Percentiles rank a stretch among this genome's conserved stretches.
Evolutionary conservation across 1,140 invertebrate genomes (phyloP).

Genomic region (Diabrotica undecimpunctata): DNA sequence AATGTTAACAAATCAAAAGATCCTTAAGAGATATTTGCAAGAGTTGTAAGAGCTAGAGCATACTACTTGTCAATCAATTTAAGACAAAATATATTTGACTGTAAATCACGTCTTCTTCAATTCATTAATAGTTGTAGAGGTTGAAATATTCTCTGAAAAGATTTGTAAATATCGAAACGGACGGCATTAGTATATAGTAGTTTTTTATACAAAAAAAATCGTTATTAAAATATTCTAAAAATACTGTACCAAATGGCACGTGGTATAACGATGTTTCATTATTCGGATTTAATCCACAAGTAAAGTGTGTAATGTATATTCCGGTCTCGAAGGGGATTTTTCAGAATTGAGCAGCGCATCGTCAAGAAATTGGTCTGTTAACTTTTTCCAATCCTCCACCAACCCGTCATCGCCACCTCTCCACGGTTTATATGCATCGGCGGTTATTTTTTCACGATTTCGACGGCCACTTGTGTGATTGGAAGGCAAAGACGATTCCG

Average conservation of each 20-base stretch:
- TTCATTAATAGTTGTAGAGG: too few species aligned
- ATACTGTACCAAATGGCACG: background rate
- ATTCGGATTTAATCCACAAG: conserved; percentile 5
- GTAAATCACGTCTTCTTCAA: too few species aligned
- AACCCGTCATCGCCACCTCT: background rate
- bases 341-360: background rate
- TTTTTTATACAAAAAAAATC: too few species aligned
- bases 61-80: too few species aligned
- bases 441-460: conserved; percentile 4
- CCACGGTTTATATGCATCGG: background rate
- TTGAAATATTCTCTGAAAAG: too few species aligned
- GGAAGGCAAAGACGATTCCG: background rate
- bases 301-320: conserved; percentile 20
- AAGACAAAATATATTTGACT: too few species aligned
- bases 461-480: background rate
- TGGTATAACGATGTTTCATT: background rate
- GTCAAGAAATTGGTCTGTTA: conserved; percentile 10
- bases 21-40: too few species aligned
- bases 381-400: conserved; percentile 5
- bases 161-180: too few species aligned
- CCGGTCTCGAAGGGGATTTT: conserved; percentile 13
- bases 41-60: too few species aligned
- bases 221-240: background rate
- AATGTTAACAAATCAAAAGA: too few species aligned
- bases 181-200: too few species aligned